A percentile compares a stretch with the other conserved stretches of the same genome.
These are phyloP conservation scores for Calliopum simillimum DNA, from an alignment of 2,888 invertebrate genomes.

Conservation along the genomic window DNA sequence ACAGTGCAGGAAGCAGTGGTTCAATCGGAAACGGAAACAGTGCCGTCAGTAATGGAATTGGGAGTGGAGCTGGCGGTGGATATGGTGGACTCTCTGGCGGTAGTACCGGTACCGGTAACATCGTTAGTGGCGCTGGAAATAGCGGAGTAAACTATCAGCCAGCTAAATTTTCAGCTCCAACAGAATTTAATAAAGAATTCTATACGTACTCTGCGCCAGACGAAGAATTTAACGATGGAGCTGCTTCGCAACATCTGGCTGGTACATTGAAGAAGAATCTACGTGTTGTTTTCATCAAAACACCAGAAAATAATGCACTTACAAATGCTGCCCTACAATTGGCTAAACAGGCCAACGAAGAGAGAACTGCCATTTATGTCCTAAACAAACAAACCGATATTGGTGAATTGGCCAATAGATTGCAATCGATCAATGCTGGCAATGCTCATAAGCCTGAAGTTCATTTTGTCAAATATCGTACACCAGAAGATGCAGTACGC, in stretches of 20 bases:
- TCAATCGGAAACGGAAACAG: background rate
- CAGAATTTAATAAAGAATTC: slow-evolving; percentile 56
- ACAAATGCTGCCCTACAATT: slow-evolving; percentile 56
- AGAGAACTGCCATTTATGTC: slow-evolving; percentile 63
- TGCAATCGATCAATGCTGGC: slow-evolving; percentile 54
- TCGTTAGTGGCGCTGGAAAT: background rate
- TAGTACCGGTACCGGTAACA: background rate
- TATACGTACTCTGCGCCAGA: slow-evolving; percentile 62
- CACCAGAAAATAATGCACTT: slow-evolving; percentile 60
- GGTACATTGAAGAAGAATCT: slow-evolving; percentile 57
- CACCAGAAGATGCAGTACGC: slow-evolving; percentile 60
- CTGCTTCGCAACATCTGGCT: slow-evolving; percentile 49
- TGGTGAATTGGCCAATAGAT: slow-evolving; percentile 55
- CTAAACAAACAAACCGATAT: slow-evolving; percentile 60
- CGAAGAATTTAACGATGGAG: slow-evolving; percentile 56
- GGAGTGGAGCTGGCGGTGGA: slow-evolving; percentile 7
- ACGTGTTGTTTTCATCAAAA: slow-evolving; percentile 63
- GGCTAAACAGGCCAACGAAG: slow-evolving; percentile 57
- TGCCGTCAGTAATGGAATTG: background rate
- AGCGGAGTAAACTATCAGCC: background rate
- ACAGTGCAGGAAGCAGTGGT: background rate
- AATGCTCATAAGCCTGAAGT: slow-evolving; percentile 59
- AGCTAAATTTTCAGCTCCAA: background rate
- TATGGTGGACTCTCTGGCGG: slow-evolving; percentile 12
- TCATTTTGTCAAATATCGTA: slow-evolving; percentile 63